These are phyloP conservation scores for Quadroppia sp. DNA, from an alignment of 2,888 invertebrate species.

Conservation along the genomic window DNA sequence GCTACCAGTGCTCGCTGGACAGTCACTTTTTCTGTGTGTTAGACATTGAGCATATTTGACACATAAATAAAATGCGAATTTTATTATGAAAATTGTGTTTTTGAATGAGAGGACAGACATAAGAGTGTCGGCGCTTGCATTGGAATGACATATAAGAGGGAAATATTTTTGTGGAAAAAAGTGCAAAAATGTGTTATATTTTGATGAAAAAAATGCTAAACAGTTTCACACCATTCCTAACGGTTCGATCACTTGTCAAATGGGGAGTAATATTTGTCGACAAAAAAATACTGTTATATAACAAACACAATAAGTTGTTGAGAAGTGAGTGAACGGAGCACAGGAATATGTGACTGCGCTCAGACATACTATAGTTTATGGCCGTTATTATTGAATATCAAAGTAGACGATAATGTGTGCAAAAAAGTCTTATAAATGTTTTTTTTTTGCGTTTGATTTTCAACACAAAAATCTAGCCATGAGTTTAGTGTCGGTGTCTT, in stretches of 20 bases:
- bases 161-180: conserved; percentile 29
- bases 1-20: not conserved
- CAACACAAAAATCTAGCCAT: not conserved
- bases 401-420: too few relatives aligned
- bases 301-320: not conserved
- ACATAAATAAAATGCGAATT: conserved; percentile 27
- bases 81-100: conserved; percentile 30
- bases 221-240: not conserved
- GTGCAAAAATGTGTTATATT: conserved; percentile 40
- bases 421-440: conserved; percentile 6
- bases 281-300: not conserved
- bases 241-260: conserved; percentile 22
- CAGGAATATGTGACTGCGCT: too few relatives aligned
- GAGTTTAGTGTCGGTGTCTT: not conserved
- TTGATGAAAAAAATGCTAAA: conserved; percentile 39
- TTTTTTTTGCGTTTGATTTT: not conserved
- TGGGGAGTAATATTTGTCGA: conserved; percentile 28
- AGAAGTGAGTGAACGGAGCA: not conserved
- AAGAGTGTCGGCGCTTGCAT: not conserved
- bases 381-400: conserved; percentile 1
- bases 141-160: not conserved
- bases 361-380: too few relatives aligned
- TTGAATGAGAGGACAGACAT: conserved; percentile 7
- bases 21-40: not conserved
- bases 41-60: conserved; percentile 35